Evolutionary conservation across 2,797 vertebrate genomes (phyloP), one percentile per base, ranked within the genome.

Genomic region (Schizothorax lantsangensis): DNA sequence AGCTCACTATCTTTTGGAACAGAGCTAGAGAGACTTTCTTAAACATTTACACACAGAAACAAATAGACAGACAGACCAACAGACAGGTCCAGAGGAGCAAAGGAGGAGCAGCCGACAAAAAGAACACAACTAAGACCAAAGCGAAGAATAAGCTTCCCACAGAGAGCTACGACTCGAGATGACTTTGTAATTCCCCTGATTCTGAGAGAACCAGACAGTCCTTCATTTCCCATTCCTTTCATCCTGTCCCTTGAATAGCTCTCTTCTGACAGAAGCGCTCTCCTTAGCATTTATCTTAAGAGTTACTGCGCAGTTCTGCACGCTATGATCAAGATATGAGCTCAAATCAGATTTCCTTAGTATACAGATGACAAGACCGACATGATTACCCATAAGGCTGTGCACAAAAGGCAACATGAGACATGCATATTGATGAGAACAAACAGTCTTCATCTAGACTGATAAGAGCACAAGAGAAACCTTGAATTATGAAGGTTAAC

Each of bases 131-230:
- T 57, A 23, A 90, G 84, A 87, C 66, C 88, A 88, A 87, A 90
- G 87, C 11, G 73, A 85, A 38, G 62, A 89, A 78, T 88, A 77
- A 88, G 88, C 89, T 87, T 90, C 90, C 87, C 87, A 89, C 89
- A 89, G 88, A 87, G 88, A 87, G 84, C 72, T 86, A 89, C 49
- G 78, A 86, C 85, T 88, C 88, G 62, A 84, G 47, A 57, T 78
- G 7, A 54, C 33, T 79, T 40, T 49, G n/a, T 83, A 38, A 84
- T 68, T 79, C 52, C 73, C 57, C 83, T 88, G 17, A 89, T 89
- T 90, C 17, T 92, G 92, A 94, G 68, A 87, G 88, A 92, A 91
- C 85, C 90, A 92, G 93, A 94, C 94, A 94, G 91, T 90, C 91
- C 91, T 93, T 93, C 92, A 89, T 89, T 90, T 92, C 88, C 49